phyloP scores from a whole-genome alignment of 2,888 invertebrate species.

The Apocheima hispidaria region DNA sequence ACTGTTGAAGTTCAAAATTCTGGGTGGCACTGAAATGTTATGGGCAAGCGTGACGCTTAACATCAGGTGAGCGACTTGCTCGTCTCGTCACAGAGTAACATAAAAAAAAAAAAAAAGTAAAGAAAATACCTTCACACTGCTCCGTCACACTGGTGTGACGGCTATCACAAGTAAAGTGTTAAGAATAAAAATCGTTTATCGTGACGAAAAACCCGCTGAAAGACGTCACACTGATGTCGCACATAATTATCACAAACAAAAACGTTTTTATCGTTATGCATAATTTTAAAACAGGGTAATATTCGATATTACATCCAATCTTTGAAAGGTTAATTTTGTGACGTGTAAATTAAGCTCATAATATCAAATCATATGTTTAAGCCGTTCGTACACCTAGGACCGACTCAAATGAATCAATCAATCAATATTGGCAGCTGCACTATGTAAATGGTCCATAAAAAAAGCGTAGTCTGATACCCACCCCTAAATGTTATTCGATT shows the following conservation, averaged over 20 bases:
- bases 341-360: not conserved
- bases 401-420: no score
- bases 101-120: no score
- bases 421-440: no score
- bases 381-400: not conserved
- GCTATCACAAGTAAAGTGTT: not conserved
- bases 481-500: no score
- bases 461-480: no score
- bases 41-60: no score
- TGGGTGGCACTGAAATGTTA: no score
- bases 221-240: not conserved
- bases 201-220: not conserved
- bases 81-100: no score
- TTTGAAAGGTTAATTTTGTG: conserved; percentile 1
- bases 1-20: no score
- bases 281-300: not conserved
- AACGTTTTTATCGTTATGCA: not conserved
- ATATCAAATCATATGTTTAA: not conserved
- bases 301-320: not conserved
- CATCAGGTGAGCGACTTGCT: no score
- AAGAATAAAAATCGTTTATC: not conserved
- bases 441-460: no score
- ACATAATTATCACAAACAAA: not conserved
- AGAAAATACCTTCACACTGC: not conserved
- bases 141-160: no score